Conservation (phyloP, 2,113 vertebrate species). For the Antechinus stuartii region DNA sequence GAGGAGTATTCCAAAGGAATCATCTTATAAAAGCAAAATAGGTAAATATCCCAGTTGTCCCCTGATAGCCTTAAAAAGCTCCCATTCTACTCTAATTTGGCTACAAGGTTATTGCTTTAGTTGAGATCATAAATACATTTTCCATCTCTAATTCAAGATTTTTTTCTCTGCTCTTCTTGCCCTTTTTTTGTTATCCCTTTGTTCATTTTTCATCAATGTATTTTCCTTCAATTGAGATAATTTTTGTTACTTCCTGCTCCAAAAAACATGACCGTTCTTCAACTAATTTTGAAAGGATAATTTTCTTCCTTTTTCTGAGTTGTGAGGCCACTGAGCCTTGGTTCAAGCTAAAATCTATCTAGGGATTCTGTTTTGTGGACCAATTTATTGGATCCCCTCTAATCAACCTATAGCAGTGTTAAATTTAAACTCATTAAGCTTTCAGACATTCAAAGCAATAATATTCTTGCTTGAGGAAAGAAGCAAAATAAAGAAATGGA, state of each 20-base stretch:
- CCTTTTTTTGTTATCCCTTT: neutral
- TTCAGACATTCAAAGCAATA: neutral
- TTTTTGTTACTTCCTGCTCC: neutral
- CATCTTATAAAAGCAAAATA: conserved; percentile 24
- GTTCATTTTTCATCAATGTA: neutral
- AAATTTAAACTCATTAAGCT: conserved; percentile 45
- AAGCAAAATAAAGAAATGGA: conserved; percentile 60
- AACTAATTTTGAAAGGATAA: neutral
- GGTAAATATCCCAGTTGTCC: neutral
- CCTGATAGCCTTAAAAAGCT: neutral
- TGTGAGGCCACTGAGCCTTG: neutral
- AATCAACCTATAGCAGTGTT: neutral
- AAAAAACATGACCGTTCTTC: neutral
- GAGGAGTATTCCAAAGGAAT: neutral
- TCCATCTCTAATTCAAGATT: accelerated
- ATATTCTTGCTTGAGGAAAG: conserved; percentile 33
- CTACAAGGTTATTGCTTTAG: neutral
- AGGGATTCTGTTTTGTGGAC: neutral
- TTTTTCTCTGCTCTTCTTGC: neutral
- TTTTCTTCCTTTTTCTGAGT: neutral
- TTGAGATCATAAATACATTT: neutral
- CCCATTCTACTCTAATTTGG: neutral
- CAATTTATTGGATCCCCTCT: neutral
- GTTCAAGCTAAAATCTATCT: neutral
- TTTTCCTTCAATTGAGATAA: neutral